Evolutionary conservation across 2,113 vertebrate species (phyloP).

Genomic region (Illadopsis cleaveri): DNA sequence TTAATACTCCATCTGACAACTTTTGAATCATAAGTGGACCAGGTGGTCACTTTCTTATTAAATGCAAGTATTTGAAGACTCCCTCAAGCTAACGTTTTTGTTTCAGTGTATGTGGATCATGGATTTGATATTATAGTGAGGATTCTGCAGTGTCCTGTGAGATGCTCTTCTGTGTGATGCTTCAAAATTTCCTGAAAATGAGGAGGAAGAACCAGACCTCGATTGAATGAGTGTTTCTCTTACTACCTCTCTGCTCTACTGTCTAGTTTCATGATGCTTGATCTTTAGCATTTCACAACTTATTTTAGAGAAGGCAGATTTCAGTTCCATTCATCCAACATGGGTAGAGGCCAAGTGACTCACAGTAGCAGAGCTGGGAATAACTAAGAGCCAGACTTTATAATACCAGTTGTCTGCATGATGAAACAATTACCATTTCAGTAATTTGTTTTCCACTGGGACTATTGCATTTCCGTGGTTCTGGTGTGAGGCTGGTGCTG

Average conservation of each 20-base stretch:
- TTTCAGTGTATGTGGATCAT: fast-evolving
- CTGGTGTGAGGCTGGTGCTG: neutral
- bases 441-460: neutral
- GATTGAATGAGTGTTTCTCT: neutral
- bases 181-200: neutral
- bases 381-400: neutral
- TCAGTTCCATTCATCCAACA: neutral
- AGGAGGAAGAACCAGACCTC: neutral
- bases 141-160: neutral
- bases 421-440: neutral
- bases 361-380: neutral
- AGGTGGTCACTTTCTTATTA: neutral
- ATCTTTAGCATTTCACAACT: neutral
- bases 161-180: neutral
- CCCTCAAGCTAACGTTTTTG: neutral
- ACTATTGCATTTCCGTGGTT: neutral
- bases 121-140: neutral
- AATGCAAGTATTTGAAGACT: neutral
- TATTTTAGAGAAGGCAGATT: neutral
- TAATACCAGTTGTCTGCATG: neutral
- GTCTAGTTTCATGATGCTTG: neutral
- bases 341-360: neutral
- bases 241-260: neutral
- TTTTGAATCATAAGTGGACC: neutral
- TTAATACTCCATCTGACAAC: neutral